These are phyloP conservation scores for Conus betulinus DNA, from an alignment of 1,140 invertebrate genomes.

Conservation along the genomic window DNA sequence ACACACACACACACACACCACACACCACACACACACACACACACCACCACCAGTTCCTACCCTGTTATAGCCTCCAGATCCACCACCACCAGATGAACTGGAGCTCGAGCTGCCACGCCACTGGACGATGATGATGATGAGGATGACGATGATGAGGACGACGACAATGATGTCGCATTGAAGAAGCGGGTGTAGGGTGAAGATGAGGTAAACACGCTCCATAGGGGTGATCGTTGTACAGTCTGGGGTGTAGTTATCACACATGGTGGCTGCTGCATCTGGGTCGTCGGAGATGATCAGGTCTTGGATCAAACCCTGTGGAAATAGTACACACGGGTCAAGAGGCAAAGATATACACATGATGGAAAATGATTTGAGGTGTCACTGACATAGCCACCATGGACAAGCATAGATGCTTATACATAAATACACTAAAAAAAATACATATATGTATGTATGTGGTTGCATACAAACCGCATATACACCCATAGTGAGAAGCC, in stretches of 20 bases:
- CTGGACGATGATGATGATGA: constrained; percentile 23
- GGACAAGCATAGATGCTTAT: no score
- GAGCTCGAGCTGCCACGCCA: not conserved
- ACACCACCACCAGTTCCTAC: not conserved
- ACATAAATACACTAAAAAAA: no score
- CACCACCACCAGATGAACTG: not conserved
- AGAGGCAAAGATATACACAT: no score
- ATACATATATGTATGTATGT: no score
- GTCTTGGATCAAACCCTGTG: constrained; percentile 86
- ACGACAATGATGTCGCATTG: not conserved
- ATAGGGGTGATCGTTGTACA: constrained; percentile 75
- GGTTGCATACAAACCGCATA: no score
- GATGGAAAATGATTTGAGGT: no score
- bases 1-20: no score
- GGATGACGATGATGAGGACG: constrained; percentile 9
- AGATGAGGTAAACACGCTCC: constrained; percentile 10
- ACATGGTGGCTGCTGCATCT: constrained; percentile 88
- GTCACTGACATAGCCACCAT: no score
- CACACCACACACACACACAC: no score
- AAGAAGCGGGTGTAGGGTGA: not conserved
- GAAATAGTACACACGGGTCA: no score
- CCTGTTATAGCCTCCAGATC: not conserved
- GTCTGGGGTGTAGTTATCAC: constrained; percentile 81
- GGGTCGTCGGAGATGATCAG: constrained; percentile 84
- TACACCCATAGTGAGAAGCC: accelerated